Conservation (phyloP, 2,888 invertebrate species). For the Hirtodrosophila duncani region DNA sequence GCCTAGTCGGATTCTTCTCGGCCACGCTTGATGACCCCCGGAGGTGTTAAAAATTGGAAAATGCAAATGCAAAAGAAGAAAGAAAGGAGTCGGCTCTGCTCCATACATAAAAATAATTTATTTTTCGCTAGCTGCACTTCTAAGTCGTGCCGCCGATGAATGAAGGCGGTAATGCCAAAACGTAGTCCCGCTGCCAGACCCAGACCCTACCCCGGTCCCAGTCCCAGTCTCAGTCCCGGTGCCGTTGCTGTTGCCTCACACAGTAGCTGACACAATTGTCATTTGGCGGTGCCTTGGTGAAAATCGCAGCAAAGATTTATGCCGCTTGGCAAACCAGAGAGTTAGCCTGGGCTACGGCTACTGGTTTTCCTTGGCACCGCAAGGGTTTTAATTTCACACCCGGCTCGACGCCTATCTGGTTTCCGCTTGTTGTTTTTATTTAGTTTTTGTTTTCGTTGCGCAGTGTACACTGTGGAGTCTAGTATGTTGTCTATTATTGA, state of each 20-base stretch:
- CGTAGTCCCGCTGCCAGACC: conserved; percentile 23
- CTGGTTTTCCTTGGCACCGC: conserved; percentile 53
- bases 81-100: not conserved
- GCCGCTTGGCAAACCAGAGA: conserved; percentile 15
- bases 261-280: conserved; percentile 78
- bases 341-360: conserved; percentile 50
- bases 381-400: conserved; percentile 54
- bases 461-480: conserved; percentile 29
- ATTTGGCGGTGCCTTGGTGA: conserved; percentile 62
- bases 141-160: conserved; percentile 36
- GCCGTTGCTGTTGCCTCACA: conserved; percentile 32
- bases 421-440: conserved; percentile 6
- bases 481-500: conserved; percentile 71
- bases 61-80: conserved; percentile 69
- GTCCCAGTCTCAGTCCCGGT: conserved; percentile 15
- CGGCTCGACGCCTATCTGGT: conserved; percentile 23
- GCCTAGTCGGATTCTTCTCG: conserved; percentile 27
- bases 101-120: conserved; percentile 72
- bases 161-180: conserved; percentile 1
- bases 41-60: conserved; percentile 77
- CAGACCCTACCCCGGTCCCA: no score
- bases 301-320: conserved; percentile 69
- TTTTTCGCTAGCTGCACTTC: conserved; percentile 54
- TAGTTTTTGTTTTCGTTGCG: conserved; percentile 14
- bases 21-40: conserved; percentile 73